phyloP scores from a whole-genome alignment of 2,113 vertebrate species.

The Hyaena hyaena region DNA sequence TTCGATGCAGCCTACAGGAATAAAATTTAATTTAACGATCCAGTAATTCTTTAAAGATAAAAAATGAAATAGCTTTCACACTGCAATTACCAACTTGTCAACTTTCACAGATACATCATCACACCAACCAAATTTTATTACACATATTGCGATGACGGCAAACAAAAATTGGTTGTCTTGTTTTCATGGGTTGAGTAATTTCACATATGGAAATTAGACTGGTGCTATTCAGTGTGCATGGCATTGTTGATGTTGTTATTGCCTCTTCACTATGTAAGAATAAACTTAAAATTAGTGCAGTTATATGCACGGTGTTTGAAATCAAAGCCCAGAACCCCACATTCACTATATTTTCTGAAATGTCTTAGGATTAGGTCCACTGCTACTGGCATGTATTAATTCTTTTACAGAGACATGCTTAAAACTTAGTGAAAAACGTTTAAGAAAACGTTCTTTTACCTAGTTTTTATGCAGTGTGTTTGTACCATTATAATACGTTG shows the following conservation, averaged over 20 bases:
- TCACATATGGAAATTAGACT: constrained; percentile 41
- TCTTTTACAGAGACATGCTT: neutral
- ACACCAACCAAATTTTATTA: constrained; percentile 65
- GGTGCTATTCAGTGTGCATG: neutral
- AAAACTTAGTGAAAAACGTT: neutral
- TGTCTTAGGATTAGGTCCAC: neutral
- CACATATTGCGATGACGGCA: neutral
- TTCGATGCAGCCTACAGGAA: constrained; percentile 63
- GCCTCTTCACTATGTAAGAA: neutral
- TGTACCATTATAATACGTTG: neutral
- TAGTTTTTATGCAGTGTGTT: neutral
- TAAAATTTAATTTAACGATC: constrained; percentile 77
- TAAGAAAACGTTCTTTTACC: neutral
- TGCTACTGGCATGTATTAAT: neutral
- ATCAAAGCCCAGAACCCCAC: neutral
- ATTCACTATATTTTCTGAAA: neutral
- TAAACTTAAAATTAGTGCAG: neutral
- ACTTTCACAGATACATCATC: constrained; percentile 59
- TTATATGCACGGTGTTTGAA: neutral
- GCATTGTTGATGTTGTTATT: neutral
- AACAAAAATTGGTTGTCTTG: constrained; percentile 50
- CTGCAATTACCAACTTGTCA: constrained; percentile 58
- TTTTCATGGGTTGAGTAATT: constrained; percentile 59
- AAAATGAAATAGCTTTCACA: constrained; percentile 72
- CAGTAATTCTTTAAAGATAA: constrained; percentile 77